These are phyloP conservation scores for Ptilonorhynchus violaceus DNA, from an alignment of 2,113 vertebrate genomes.

Conservation along the genomic window DNA sequence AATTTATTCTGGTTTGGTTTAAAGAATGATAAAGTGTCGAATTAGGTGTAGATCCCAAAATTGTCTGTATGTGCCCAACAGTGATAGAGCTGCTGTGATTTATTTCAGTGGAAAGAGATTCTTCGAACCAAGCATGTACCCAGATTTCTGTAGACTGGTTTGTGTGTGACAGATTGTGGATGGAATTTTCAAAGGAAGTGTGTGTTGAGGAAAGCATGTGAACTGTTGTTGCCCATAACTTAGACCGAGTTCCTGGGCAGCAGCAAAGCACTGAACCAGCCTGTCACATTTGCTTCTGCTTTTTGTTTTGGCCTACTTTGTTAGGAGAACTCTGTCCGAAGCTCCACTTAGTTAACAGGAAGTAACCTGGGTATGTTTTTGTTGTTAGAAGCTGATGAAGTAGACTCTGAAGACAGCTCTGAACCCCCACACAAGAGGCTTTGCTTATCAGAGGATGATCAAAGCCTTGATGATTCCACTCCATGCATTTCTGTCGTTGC, in stretches of 20 bases:
- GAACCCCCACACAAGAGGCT: slow-evolving; percentile 89
- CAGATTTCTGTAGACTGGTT: not conserved
- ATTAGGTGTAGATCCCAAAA: not conserved
- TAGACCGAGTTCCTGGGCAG: not conserved
- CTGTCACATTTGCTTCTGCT: not conserved
- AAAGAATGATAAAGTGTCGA: not conserved
- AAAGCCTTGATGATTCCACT: slow-evolving; percentile 77
- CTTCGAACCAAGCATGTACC: not conserved
- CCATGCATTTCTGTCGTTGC: slow-evolving; percentile 90
- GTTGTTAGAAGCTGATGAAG: slow-evolving; percentile 75
- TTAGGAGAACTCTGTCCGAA: not conserved
- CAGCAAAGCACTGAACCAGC: not conserved
- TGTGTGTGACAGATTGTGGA: not conserved
- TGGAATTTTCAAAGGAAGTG: not conserved
- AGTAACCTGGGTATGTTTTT: not conserved
- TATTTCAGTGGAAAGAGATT: not conserved
- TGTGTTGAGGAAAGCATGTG: not conserved
- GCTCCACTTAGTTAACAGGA: not conserved
- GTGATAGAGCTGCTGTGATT: not conserved
- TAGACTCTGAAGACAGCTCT: slow-evolving; percentile 83
- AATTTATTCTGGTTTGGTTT: not conserved
- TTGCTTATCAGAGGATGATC: slow-evolving; percentile 86
- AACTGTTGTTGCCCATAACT: not conserved
- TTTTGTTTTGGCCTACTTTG: not conserved
- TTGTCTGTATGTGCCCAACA: not conserved